Percentiles rank a stretch among this genome's conserved stretches.
Conservation (phyloP, 2,797 vertebrate species). For the Pipistrellus kuhlii region DNA sequence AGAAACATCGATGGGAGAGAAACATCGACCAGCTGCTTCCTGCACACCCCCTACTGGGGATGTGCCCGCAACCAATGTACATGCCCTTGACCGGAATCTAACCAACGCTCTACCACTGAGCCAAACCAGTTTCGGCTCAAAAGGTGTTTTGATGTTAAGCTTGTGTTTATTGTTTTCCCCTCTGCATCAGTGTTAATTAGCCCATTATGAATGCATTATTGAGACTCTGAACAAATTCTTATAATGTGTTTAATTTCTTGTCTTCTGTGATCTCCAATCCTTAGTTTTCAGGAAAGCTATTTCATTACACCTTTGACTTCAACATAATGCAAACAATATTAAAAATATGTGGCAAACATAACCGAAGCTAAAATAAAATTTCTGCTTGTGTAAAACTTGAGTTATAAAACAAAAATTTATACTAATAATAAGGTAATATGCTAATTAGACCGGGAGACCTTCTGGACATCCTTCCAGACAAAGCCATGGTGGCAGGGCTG, state of each 20-base stretch:
- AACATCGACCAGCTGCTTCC: too few relatives aligned
- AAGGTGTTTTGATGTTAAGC: not conserved
- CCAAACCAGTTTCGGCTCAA: not conserved
- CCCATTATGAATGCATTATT: not conserved
- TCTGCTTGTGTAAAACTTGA: slow-evolving; percentile 18
- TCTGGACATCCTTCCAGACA: too few relatives aligned
- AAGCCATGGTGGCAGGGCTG: too few relatives aligned
- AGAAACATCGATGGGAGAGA: too few relatives aligned
- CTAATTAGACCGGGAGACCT: too few relatives aligned
- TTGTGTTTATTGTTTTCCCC: not conserved
- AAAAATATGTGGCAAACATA: slow-evolving; percentile 17
- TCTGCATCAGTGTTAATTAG: not conserved
- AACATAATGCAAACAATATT: slow-evolving; percentile 37
- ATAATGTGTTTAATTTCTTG: not conserved
- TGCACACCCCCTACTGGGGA: too few relatives aligned
- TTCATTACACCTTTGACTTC: slow-evolving; percentile 38
- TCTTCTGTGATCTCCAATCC: not conserved
- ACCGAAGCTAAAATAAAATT: slow-evolving; percentile 46
- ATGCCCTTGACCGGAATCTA: too few relatives aligned
- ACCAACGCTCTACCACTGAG: too few relatives aligned
- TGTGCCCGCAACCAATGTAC: too few relatives aligned
- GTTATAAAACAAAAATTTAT: slow-evolving; percentile 35
- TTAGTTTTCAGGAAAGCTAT: slow-evolving; percentile 6
- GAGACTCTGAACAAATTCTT: slow-evolving; percentile 21
- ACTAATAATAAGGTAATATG: too few relatives aligned